These are phyloP conservation scores for Eclectus roratus DNA, from an alignment of 2,113 vertebrate genomes.

Conservation along the genomic window DNA sequence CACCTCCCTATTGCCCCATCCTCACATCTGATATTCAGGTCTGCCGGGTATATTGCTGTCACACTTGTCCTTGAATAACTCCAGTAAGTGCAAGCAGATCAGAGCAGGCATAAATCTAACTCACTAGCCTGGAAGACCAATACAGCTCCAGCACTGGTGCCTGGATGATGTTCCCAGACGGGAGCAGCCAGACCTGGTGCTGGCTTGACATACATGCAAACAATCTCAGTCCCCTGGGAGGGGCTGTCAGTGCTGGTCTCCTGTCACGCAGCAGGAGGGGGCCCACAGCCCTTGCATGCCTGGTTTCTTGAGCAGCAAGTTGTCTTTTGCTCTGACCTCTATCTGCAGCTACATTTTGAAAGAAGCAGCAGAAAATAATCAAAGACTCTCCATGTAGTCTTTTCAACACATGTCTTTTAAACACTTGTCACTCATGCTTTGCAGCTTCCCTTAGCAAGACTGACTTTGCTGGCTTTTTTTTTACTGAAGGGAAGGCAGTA, in stretches of 20 bases:
- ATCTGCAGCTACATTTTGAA: not conserved
- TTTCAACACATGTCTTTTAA: too few relatives aligned
- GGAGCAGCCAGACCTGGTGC: not conserved
- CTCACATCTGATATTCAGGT: not conserved
- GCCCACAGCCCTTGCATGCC: not conserved
- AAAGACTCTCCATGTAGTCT: not conserved
- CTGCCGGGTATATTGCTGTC: not conserved
- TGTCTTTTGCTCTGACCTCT: not conserved
- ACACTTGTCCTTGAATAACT: not conserved
- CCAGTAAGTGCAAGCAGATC: not conserved
- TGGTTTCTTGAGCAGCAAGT: not conserved
- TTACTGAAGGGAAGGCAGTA: not conserved
- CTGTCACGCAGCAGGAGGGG: accelerated
- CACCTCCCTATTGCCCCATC: not conserved
- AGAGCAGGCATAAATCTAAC: not conserved
- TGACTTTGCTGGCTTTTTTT: not conserved
- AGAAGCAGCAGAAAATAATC: not conserved
- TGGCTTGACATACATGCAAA: not conserved
- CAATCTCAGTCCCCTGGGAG: not conserved
- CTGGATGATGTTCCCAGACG: not conserved
- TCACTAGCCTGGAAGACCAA: not conserved
- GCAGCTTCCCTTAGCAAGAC: not conserved
- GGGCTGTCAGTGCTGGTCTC: not conserved
- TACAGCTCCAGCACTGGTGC: not conserved
- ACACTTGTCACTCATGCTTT: not conserved